Evolutionary conservation across 2,113 vertebrate species (phyloP).

Genomic region (Gambusia holbrooki): DNA sequence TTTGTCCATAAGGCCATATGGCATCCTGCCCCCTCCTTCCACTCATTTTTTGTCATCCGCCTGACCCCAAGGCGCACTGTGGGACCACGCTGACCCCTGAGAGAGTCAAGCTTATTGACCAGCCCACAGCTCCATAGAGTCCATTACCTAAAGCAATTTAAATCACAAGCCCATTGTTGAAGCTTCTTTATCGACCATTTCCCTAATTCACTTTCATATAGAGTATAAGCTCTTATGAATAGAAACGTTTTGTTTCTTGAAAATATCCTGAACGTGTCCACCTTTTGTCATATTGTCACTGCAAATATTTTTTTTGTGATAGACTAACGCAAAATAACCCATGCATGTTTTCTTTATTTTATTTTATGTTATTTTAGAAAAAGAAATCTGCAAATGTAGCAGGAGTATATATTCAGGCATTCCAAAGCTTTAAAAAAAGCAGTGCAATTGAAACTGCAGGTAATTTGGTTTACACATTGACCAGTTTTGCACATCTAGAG

Average conservation of each 20-base stretch:
- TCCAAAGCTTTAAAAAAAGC: not conserved
- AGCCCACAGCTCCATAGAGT: slow-evolving; percentile 64
- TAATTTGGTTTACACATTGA: not conserved
- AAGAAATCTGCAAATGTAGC: not conserved
- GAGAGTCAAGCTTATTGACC: slow-evolving; percentile 67
- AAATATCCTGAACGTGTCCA: not conserved
- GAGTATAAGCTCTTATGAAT: slow-evolving; percentile 33
- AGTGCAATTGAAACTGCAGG: no score
- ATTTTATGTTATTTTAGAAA: not conserved
- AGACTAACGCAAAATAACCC: not conserved
- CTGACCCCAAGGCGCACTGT: slow-evolving; percentile 62
- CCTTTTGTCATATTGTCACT: not conserved
- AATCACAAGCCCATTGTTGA: slow-evolving; percentile 48
- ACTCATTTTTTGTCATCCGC: slow-evolving; percentile 66
- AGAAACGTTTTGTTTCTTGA: not conserved
- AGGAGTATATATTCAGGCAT: no score
- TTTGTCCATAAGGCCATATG: slow-evolving; percentile 74
- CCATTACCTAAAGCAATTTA: slow-evolving; percentile 74
- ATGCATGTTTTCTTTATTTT: not conserved
- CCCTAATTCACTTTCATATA: slow-evolving; percentile 37
- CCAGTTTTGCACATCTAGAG: not conserved
- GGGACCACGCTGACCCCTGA: slow-evolving; percentile 62
- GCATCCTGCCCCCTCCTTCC: slow-evolving; percentile 58
- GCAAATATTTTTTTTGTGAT: not conserved
- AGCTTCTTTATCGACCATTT: slow-evolving; percentile 53